phyloP scores from a whole-genome alignment of 2,888 invertebrate genomes.

The Entomobrya proxima region DNA sequence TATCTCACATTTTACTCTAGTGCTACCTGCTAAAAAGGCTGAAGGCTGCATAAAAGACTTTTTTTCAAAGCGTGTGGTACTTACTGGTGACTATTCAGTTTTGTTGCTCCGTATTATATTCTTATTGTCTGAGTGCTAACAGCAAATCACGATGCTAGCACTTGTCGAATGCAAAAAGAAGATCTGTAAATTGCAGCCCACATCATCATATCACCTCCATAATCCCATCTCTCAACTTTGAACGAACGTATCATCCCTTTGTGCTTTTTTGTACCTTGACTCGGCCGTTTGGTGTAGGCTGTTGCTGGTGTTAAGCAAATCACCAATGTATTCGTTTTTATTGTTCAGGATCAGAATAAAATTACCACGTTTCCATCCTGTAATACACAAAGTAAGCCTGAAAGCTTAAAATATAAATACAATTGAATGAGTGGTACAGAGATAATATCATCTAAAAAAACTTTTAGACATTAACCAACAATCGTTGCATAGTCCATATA shows the following conservation, averaged over 20 bases:
- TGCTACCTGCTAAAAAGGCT: slow-evolving; percentile 14
- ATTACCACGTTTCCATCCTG: slow-evolving; percentile 23
- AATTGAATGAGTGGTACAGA: slow-evolving; percentile 16
- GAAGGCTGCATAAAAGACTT: slow-evolving; percentile 33
- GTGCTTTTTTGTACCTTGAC: slow-evolving; percentile 18
- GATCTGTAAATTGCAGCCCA: slow-evolving; percentile 10
- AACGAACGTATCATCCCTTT: slow-evolving; percentile 20
- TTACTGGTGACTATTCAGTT: neutral
- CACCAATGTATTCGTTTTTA: slow-evolving; percentile 23
- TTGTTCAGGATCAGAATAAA: slow-evolving; percentile 31
- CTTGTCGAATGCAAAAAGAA: neutral
- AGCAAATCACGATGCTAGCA: neutral
- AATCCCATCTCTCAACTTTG: slow-evolving; percentile 15
- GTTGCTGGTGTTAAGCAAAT: slow-evolving; percentile 13
- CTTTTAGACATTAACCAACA: slow-evolving; percentile 15
- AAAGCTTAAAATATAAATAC: slow-evolving; percentile 1
- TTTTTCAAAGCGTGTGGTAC: neutral
- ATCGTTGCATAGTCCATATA: neutral
- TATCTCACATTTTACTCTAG: neutral
- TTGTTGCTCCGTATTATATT: neutral
- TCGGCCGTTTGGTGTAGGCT: neutral
- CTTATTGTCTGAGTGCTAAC: slow-evolving; percentile 14
- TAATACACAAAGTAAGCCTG: neutral
- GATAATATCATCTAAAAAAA: neutral
- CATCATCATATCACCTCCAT: slow-evolving; percentile 17